Evolutionary conservation across 2,888 invertebrate genomes (phyloP).

Genomic region (Himalopsyche kuldschensis): DNA sequence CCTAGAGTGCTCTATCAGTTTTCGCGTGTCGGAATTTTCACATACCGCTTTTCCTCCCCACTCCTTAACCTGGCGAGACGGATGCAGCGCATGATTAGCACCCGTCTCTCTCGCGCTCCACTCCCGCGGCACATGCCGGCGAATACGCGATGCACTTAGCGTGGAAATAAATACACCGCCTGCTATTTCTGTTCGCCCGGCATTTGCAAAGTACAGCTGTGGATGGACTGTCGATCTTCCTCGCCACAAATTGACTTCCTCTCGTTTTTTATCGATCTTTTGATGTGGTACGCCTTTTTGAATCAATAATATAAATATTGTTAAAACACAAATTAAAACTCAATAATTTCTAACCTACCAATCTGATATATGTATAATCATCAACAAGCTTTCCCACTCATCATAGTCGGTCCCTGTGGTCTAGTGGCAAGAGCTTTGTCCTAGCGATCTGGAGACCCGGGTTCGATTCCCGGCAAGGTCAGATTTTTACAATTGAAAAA

Average conservation of each 20-base stretch:
- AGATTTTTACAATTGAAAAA: too few relatives aligned
- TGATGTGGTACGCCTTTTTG: background rate
- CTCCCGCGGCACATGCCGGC: conserved; percentile 3
- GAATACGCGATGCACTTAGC: conserved; percentile 14
- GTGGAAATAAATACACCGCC: conserved; percentile 18
- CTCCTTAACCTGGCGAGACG: background rate
- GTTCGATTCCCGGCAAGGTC: too few relatives aligned
- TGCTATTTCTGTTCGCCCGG: conserved; percentile 31
- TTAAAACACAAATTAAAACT: too few relatives aligned
- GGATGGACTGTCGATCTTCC: conserved; percentile 31
- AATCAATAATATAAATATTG: too few relatives aligned
- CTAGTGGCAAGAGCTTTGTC: too few relatives aligned
- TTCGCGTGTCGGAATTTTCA: background rate
- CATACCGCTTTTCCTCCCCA: background rate
- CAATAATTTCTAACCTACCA: too few relatives aligned
- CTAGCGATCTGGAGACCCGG: too few relatives aligned
- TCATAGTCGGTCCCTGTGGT: too few relatives aligned
- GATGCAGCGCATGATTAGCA: background rate
- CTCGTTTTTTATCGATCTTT: background rate
- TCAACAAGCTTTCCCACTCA: too few relatives aligned
- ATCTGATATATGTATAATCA: too few relatives aligned
- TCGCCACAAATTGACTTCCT: background rate
- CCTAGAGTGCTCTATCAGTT: background rate
- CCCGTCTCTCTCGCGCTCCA: background rate
- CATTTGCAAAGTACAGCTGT: conserved; percentile 28